These are phyloP conservation scores for Lacanobia oleracea DNA, from an alignment of 2,888 invertebrate species.

Conservation along the genomic window DNA sequence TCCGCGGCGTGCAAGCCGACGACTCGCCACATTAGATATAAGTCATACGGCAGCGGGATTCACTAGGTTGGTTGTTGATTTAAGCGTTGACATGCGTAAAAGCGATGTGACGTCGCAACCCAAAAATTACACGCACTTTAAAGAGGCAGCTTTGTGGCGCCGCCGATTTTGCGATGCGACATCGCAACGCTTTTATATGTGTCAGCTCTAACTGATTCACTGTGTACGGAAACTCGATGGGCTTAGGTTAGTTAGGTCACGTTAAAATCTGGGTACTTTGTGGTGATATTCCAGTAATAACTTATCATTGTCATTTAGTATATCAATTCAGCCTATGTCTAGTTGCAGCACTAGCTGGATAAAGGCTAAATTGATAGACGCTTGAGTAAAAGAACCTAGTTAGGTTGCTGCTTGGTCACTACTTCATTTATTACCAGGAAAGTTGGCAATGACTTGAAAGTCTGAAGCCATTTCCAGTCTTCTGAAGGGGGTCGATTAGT, in stretches of 20 bases:
- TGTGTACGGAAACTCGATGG: conserved; percentile 34
- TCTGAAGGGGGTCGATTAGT: conserved; percentile 13
- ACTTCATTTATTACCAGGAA: background rate
- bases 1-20: conserved; percentile 92
- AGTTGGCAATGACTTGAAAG: background rate
- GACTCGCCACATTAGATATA: conserved; percentile 53
- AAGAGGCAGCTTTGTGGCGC: no score
- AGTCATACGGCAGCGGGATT: conserved; percentile 55
- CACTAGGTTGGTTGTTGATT: conserved; percentile 55
- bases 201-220: conserved; percentile 31
- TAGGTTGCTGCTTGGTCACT: no score
- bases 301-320: no score
- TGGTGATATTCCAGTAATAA: background rate
- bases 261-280: background rate
- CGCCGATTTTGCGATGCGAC: background rate
- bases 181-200: conserved; percentile 25
- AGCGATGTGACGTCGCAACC: background rate
- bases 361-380: background rate
- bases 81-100: background rate
- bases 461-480: background rate
- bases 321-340: background rate
- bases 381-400: no score
- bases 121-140: no score
- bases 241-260: background rate
- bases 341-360: background rate